Evolutionary conservation across 2,113 vertebrate species (phyloP), one percentile per base, ranked within the genome.

Genomic region (Rhea americana): DNA sequence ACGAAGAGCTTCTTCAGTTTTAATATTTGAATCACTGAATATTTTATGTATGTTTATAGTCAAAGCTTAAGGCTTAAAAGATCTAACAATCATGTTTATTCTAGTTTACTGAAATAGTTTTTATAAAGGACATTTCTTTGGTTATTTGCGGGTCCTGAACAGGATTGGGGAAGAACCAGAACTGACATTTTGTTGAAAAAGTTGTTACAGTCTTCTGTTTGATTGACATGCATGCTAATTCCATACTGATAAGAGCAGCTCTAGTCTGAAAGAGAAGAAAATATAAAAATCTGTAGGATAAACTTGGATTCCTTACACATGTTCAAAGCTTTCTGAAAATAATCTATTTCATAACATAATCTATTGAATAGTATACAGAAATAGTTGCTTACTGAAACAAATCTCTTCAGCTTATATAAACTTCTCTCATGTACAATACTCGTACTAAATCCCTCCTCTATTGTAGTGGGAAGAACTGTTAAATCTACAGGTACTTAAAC

Each of bases 401-500:
- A 47, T 86, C 70, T 81, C 30, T 80, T 35, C 51, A 85, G 50
- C 56, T 70, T 62, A 16, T 47, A 39, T 53, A 91, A 30, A 65
- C 39, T 88, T 86, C 19, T 90, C 4, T 75, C 47, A 73, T 86
- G 56, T 37, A 22, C 28, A 55, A n/a, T 82, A 74, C 70, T 84
- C 71, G 51, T 71, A 43, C 43, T 80, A 88, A 95, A 91, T 90
- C 73, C 20, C 20, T 83, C 80, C 67, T 22, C 65, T 73, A 80
- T 80, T 93, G 22, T 76, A 75, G 47, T 55, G 30, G 35, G 48
- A 85, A 88, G 70, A 81, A 75, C 39, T 90, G 51, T 53, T 90
- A 81, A 90, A 82, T 88, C 70, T 83, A 39, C 76, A 91, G 79
- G 70, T 93, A 70, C 93, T 95, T 91, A 80, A 75, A 78, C 51